phyloP scores from a whole-genome alignment of 2,888 invertebrate genomes.

The Xestobium rufovillosum region DNA sequence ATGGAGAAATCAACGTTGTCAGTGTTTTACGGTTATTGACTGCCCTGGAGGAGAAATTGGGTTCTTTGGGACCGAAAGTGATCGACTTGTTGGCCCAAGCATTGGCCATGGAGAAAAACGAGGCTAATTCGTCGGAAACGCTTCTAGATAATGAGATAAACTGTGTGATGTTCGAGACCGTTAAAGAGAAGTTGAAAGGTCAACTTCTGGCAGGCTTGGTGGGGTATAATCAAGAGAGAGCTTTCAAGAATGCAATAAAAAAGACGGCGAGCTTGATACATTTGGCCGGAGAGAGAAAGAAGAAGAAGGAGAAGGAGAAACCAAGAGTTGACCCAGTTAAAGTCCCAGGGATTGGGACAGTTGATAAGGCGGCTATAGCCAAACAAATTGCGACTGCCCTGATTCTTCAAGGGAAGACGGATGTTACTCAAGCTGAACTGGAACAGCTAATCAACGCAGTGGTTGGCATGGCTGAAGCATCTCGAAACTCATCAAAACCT shows the following conservation, averaged over 20 bases:
- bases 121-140: conserved; percentile 68
- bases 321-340: conserved; percentile 45
- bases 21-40: conserved; percentile 67
- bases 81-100: conserved; percentile 71
- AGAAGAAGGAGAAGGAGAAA: conserved; percentile 36
- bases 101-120: conserved; percentile 66
- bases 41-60: conserved; percentile 74
- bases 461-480: conserved; percentile 60
- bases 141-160: conserved; percentile 64
- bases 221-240: conserved; percentile 54
- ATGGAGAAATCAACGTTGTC: conserved; percentile 51
- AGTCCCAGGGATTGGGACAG: conserved; percentile 62
- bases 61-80: conserved; percentile 75
- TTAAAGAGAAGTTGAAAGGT: conserved; percentile 73
- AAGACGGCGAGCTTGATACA: conserved; percentile 69
- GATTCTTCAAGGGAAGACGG: conserved; percentile 70
- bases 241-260: conserved; percentile 67
- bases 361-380: conserved; percentile 73
- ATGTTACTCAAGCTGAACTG: conserved; percentile 71
- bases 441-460: conserved; percentile 75
- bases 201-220: conserved; percentile 40
- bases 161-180: conserved; percentile 72
- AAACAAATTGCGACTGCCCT: conserved; percentile 74
- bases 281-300: conserved; percentile 50
- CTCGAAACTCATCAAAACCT: conserved; percentile 46